Percentiles rank a stretch among this genome's conserved stretches.
Conservation (phyloP, 2,113 vertebrate species). For the Nothoprocta perdicaria region DNA sequence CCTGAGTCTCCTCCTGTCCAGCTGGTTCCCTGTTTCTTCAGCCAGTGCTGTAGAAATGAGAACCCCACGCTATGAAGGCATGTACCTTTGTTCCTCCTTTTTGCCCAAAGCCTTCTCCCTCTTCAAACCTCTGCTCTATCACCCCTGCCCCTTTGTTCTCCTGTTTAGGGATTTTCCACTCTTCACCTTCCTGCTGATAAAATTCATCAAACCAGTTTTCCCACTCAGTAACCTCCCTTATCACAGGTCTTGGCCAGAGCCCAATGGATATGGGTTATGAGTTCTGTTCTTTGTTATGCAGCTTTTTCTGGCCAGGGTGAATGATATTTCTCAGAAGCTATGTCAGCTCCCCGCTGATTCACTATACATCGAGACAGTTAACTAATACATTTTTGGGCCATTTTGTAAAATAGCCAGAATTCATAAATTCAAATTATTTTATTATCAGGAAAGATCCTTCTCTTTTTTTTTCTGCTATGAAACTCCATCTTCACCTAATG, state of each 20-base stretch:
- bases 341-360: slow-evolving; percentile 3
- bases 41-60: not conserved
- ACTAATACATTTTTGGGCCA: not conserved
- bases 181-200: slow-evolving; percentile 64
- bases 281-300: slow-evolving; percentile 28
- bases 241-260: slow-evolving; percentile 47
- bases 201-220: slow-evolving; percentile 65
- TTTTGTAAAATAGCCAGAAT: slow-evolving; percentile 12
- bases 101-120: not conserved
- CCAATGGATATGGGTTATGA: slow-evolving; percentile 38
- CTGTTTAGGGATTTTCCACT: slow-evolving; percentile 55
- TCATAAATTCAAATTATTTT: not conserved
- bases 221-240: slow-evolving; percentile 57
- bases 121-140: slow-evolving; percentile 8
- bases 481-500: not conserved
- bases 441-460: not conserved
- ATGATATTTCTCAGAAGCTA: not conserved
- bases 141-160: slow-evolving; percentile 64
- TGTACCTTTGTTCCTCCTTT: not conserved
- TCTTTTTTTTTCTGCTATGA: not conserved
- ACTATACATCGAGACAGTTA: not conserved
- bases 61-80: not conserved
- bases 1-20: not conserved
- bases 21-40: not conserved
- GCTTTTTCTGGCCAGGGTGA: slow-evolving; percentile 35